Conservation (phyloP, 2,113 vertebrate genomes). For the Herpetotheres cachinnans region DNA sequence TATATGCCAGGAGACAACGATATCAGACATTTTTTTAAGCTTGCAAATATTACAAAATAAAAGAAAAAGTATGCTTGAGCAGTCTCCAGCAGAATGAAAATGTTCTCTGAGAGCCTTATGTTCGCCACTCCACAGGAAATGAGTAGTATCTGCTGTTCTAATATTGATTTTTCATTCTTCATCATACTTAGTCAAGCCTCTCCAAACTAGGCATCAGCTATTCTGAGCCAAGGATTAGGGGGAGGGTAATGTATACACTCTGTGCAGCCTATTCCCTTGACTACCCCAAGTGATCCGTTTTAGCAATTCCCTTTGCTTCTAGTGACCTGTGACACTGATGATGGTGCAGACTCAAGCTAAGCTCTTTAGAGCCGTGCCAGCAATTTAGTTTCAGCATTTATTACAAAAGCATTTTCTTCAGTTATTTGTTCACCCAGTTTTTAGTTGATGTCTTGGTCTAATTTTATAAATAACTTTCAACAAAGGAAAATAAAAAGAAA, state of each 20-base stretch:
- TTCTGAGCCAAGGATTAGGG: not conserved
- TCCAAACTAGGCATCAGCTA: not conserved
- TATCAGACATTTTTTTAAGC: not conserved
- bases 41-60: slow-evolving; percentile 9
- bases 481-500: not conserved
- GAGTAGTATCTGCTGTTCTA: not conserved
- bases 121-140: not conserved
- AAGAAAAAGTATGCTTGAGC: not conserved
- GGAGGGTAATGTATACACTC: not conserved
- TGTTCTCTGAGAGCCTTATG: not conserved
- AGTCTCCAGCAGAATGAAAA: not conserved
- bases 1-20: not conserved
- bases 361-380: not conserved
- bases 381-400: not conserved
- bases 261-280: not conserved
- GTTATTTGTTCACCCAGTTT: not conserved
- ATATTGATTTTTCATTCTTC: slow-evolving; percentile 12
- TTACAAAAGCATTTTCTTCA: not conserved
- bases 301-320: not conserved
- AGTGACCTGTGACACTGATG: not conserved
- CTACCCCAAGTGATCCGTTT: not conserved
- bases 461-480: not conserved
- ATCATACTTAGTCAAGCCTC: not conserved
- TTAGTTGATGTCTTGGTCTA: not conserved
- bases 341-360: not conserved